Evolutionary conservation across 2,888 invertebrate genomes (phyloP).

Genomic region (Prionchulus punctatus): DNA sequence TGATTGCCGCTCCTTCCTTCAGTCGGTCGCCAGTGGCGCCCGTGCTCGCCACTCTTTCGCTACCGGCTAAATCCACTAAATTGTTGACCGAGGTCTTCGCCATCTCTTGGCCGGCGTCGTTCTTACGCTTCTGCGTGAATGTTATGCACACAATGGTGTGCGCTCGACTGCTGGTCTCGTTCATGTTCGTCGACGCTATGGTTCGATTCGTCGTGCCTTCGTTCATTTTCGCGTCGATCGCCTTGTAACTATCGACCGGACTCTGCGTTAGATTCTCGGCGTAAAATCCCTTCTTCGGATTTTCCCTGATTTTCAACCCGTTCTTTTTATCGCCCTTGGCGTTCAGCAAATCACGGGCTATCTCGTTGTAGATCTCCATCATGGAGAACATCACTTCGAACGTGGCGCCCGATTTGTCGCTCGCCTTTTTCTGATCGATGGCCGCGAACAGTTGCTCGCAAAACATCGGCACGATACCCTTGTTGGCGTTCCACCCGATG

Average conservation of each 20-base stretch:
- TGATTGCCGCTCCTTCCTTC: conserved; percentile 45
- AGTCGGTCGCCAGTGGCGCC: conserved; percentile 43
- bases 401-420: conserved; percentile 12
- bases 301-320: conserved; percentile 42
- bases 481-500: conserved; percentile 43
- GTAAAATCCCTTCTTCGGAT: conserved; percentile 44
- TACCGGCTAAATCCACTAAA: conserved; percentile 45
- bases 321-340: conserved; percentile 31
- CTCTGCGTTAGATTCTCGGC: conserved; percentile 29
- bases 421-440: conserved; percentile 36
- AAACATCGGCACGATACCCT: conserved; percentile 43
- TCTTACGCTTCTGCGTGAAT: conserved; percentile 41
- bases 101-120: conserved; percentile 39
- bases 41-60: conserved; percentile 42
- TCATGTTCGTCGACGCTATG: conserved; percentile 45
- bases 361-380: conserved; percentile 46
- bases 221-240: conserved; percentile 41
- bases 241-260: conserved; percentile 37
- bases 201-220: conserved; percentile 43
- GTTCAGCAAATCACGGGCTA: conserved; percentile 38
- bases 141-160: conserved; percentile 44
- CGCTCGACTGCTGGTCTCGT: conserved; percentile 43
- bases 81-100: conserved; percentile 39
- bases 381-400: too few relatives aligned
- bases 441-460: conserved; percentile 42